Percentiles rank a stretch among this genome's conserved stretches.
These are phyloP conservation scores for Luscinia megarhynchos DNA, from an alignment of 2,797 vertebrate species.

Conservation along the genomic window DNA sequence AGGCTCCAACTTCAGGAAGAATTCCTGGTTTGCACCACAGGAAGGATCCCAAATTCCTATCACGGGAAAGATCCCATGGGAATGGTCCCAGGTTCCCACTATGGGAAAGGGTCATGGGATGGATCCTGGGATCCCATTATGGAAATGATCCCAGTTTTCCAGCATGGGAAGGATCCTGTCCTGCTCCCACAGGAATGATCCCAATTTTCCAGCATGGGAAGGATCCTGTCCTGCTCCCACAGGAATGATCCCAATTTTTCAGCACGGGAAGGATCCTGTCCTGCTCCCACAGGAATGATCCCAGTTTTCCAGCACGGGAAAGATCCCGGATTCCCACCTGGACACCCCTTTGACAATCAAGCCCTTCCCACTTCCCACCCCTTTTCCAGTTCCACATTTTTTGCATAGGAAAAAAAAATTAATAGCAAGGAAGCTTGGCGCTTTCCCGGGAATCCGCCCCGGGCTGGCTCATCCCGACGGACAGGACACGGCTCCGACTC, in stretches of 20 bases:
- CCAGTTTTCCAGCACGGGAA: neutral
- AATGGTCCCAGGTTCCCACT: neutral
- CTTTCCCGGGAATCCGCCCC: neutral
- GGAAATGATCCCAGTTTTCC: too few relatives aligned
- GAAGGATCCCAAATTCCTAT: accelerated
- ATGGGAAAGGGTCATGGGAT: too few relatives aligned
- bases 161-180: too few relatives aligned
- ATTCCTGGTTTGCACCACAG: too few relatives aligned
- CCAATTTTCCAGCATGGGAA: too few relatives aligned
- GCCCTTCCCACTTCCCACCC: neutral
- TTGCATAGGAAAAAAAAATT: slow-evolving; percentile 15
- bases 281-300: too few relatives aligned
- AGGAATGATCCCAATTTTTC: too few relatives aligned
- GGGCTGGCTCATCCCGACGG: neutral
- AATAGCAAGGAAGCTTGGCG: neutral
- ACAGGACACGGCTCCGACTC: neutral
- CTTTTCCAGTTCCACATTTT: neutral
- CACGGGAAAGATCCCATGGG: too few relatives aligned
- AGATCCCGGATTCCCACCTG: neutral
- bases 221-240: too few relatives aligned
- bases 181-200: too few relatives aligned
- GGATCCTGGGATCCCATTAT: neutral
- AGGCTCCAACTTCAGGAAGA: too few relatives aligned
- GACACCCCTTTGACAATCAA: neutral
- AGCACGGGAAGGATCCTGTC: too few relatives aligned